Evolutionary conservation across 1,140 invertebrate genomes (phyloP), one percentile per base, ranked within the genome.

Genomic region (Caenorhabditis latens): DNA sequence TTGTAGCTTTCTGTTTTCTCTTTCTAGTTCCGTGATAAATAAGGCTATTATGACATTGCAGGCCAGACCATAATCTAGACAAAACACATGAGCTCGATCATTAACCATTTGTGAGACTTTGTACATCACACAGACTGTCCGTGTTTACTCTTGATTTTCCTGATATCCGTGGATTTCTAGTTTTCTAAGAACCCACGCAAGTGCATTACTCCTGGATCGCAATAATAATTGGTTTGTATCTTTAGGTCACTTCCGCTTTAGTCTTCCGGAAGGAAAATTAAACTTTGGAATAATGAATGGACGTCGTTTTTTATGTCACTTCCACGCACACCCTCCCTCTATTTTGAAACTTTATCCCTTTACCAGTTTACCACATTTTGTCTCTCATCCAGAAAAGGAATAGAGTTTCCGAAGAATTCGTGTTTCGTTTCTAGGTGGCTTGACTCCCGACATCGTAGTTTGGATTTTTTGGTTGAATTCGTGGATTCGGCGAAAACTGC

Each of bases 281-380:
- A 63, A 63, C 61, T 63, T 63, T 63, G 61, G 61, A 63, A 63
- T 58, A 21, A 21, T 19, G 57, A 21, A 58, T 63, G n/a, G 50
- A 53, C 50, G 32, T 32, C 32, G 50, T 53, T 53, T 53, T 53
- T 32, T 32, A 24, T 63, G 61, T 63, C 61, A 63, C 13, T 32
- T 63, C 61, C 61, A 63, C 40, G 11, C 61, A 0, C 14, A 32
- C 0, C 1, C n/a, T 8, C 24, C 24, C 32, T 13, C 14, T 21
- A 6, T 58, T 50, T 50, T 50, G 8, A 50, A 50, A 50, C 50
- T 9, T 50, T 53, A 8, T 53, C 11, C 13, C 4, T 53, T 14
- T 14, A 14, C 16, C 16, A 53, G 50, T 14, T 50, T 11, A 9
- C 14, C 14, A 9, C 50, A 9, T 50, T 11, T 50, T 50, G 0